Evolutionary conservation across 2,113 vertebrate genomes (phyloP), one percentile per base, ranked within the genome.

Genomic region (Neodon shergylaensis): DNA sequence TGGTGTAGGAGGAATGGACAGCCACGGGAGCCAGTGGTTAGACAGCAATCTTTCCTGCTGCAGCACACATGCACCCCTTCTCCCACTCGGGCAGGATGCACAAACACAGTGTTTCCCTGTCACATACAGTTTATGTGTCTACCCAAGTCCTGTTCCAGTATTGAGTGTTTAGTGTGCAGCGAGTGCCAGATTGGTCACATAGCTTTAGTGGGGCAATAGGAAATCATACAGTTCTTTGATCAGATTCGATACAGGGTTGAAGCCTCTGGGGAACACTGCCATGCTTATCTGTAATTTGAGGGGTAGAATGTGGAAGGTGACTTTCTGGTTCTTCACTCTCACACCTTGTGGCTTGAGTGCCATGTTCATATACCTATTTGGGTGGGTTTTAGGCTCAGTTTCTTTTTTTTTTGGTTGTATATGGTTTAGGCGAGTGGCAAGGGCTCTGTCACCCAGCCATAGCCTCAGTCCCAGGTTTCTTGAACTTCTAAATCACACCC

Each of bases 101-200:
- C 63, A 42, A 3, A 26, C 2, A 9, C 3, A 7, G 0, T 7
- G 0, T 76, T 73, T 58, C 22, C 22, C 21, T 5, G 19, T 33
- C 12, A 17, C 1, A 24, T 44, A n/a, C 12, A 4, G 52, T 7
- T 17, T 17, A 21, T 91, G 24, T 36, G 1, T 10, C 31, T 65
- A 68, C 12, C 58, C 31, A 21, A 24, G 49, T 28, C 10, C 42
- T 39, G 58, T 33, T 63, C 26, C 22, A 22, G 17, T 54, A 47
- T 33, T 36, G 52, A 82, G 12, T 22, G 3, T n/a, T 12, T 21
- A 10, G 3, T 72, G 4, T 33, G 52, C 36, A 13, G 26, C 4
- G 12, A 83, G n/a, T 0, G 44, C 3, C 2, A 7, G 39, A 3
- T 9, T 39, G 61, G 44, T 47, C 21, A 33, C 5, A 5, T 9